Base-by-base conservation (phyloP, 2,888 invertebrate genomes). In the Notodonta ziczac region DNA sequence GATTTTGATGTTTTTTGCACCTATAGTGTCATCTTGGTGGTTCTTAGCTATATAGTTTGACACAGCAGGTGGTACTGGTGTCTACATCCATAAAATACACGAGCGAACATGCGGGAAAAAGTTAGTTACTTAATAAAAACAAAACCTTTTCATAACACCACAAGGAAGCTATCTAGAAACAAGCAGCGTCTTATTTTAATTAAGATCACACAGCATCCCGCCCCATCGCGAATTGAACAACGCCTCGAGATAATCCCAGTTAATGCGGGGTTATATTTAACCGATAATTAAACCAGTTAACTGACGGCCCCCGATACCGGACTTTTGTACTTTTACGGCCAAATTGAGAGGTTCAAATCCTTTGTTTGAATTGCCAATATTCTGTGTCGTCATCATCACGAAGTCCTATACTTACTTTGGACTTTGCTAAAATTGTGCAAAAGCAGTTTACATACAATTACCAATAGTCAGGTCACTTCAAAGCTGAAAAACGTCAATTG, bases 181-280 rank as follows among this genome's bases (percentile, higher is more conserved):
- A 46, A 46, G 13, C 46, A 46, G 46, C 7, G 5, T 39, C 24
- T 39, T 39, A 54, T 35, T 54, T 54, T 32, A 54, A 54, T 39
- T 54, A 39, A 54, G 39, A 39, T 39, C 54, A 14, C 52, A 53
- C 54, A 54, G 39, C 54, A 39, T 39, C 52, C 35, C 39, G 39
- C 39, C 12, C 39, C 13, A 7, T 54, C 39, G 54, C 54, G 39
- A 54, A 54, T 54, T 39, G 10, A 46, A 54, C 54, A 35, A 35
- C 39, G 54, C 39, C 39, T 14, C 54, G 39, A 39, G 56, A 56
- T 56, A 44, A 56, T 56, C 56, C 44, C 56, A 7, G 44, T 44
- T 56, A 56, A 56, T 24, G 16, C 56, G 24, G 42, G 44, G 10
- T 56, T 56, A 56, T 56, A 56, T 56, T 56, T 56, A 56, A 56